phyloP scores from a whole-genome alignment of 2,797 vertebrate genomes.

The Carcharodon carcharias region DNA sequence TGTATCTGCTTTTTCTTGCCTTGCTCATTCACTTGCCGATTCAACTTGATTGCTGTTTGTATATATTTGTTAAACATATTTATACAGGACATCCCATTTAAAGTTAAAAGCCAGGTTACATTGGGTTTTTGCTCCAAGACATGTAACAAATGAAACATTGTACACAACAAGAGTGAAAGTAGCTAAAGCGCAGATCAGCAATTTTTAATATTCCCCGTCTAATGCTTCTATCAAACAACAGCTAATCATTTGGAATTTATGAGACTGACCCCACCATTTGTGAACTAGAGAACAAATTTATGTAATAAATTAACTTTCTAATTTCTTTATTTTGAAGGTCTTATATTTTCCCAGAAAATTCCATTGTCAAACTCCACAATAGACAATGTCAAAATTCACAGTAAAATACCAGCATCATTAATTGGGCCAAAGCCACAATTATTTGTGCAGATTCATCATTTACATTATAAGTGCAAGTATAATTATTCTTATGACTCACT shows the following conservation, averaged over 20 bases:
- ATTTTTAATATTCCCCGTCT: background rate
- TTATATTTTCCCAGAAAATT: background rate
- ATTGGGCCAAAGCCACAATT: background rate
- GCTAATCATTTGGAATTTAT: background rate
- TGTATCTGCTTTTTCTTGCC: background rate
- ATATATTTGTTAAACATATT: slow-evolving; percentile 13
- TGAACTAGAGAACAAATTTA: background rate
- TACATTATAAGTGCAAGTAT: background rate
- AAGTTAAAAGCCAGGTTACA: background rate
- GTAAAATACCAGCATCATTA: background rate
- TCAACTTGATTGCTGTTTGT: background rate
- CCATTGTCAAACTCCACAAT: background rate
- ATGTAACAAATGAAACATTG: background rate
- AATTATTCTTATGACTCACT: background rate
- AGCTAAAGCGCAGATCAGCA: background rate
- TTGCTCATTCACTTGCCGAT: background rate
- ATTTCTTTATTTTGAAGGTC: background rate
- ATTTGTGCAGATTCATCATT: background rate
- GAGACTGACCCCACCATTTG: background rate
- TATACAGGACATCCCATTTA: background rate
- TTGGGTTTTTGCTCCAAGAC: background rate
- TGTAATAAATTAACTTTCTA: background rate
- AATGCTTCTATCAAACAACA: background rate
- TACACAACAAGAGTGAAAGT: background rate
- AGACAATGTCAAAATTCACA: background rate